phyloP scores from a whole-genome alignment of 2,113 vertebrate species.

The Sceloporus tristichus region DNA sequence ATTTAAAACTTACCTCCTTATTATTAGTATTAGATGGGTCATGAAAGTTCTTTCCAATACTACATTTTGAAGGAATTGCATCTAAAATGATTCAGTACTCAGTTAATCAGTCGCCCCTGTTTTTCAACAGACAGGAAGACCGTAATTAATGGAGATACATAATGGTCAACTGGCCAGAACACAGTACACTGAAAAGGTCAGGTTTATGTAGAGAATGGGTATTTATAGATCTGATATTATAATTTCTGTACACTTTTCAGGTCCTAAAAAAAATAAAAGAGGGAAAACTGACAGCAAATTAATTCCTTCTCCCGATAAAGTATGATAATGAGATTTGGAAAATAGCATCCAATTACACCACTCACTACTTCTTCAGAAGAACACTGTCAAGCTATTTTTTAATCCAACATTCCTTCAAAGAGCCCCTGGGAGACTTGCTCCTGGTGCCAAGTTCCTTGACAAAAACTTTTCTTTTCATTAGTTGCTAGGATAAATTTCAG shows the following conservation, averaged over 20 bases:
- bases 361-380: neutral
- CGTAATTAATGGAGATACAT: neutral
- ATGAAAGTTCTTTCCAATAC: neutral
- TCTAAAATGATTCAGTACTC: neutral
- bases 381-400: conserved; percentile 1
- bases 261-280: conserved; percentile 18
- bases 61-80: neutral
- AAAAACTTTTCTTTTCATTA: neutral
- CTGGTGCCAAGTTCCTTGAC: neutral
- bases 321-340: conserved; percentile 3
- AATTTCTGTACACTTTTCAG: neutral
- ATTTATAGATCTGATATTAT: conserved; percentile 27
- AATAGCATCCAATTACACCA: neutral
- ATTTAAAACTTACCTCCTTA: neutral
- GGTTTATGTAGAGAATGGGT: neutral
- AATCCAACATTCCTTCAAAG: neutral
- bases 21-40: neutral
- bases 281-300: conserved; percentile 34
- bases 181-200: conserved; percentile 31
- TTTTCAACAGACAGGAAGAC: neutral
- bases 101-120: neutral
- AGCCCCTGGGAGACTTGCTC: neutral
- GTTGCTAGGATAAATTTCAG: neutral
- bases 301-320: conserved; percentile 22
- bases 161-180: conserved; percentile 16